Conservation (phyloP, 2,888 invertebrate species). For the Tenthredo scrophulariae region DNA sequence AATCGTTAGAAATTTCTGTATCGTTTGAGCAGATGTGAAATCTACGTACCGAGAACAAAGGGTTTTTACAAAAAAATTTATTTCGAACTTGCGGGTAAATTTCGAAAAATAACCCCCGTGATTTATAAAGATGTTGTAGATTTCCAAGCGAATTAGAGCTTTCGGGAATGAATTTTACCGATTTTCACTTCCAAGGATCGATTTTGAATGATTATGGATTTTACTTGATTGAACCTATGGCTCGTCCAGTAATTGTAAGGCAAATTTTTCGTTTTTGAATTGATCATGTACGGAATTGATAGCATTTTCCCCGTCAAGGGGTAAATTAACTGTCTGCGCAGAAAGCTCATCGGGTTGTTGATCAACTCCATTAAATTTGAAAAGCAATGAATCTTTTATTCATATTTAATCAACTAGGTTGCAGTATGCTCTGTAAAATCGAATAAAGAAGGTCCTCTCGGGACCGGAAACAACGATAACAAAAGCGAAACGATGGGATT, state of each 20-base stretch:
- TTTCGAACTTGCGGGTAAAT: not conserved
- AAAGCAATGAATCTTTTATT: not conserved
- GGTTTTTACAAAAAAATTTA: not conserved
- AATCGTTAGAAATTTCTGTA: not conserved
- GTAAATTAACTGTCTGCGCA: not conserved
- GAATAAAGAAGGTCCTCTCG: constrained; percentile 7
- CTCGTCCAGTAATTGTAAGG: not conserved
- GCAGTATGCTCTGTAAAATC: not conserved
- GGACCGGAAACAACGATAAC: constrained; percentile 22
- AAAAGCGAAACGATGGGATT: constrained; percentile 22
- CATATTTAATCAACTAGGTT: constrained; percentile 19
- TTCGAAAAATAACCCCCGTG: not conserved
- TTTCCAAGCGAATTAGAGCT: not conserved
- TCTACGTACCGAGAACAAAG: not conserved
- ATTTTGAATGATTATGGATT: not conserved
- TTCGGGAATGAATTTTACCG: not conserved
- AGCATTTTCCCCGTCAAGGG: no score
- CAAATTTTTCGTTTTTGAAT: not conserved
- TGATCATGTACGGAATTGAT: not conserved
- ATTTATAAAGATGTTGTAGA: not conserved
- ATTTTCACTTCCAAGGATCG: not conserved
- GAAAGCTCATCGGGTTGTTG: not conserved
- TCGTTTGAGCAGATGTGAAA: not conserved
- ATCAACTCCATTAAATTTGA: not conserved
- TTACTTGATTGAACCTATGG: not conserved